Conservation (phyloP, 1,140 invertebrate genomes). For the Heterodera carotae region DNA sequence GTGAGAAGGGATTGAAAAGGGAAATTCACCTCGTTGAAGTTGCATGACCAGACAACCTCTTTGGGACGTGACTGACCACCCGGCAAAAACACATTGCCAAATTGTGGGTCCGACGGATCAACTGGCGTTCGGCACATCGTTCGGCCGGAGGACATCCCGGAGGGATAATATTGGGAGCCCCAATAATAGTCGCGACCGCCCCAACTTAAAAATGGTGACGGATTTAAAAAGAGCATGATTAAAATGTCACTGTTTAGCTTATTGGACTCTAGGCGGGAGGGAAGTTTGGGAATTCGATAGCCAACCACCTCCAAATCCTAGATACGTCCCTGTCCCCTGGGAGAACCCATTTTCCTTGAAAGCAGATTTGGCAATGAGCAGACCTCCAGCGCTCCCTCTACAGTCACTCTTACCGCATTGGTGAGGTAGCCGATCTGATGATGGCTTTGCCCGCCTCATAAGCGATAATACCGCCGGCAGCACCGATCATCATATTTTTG, state of each 20-base stretch:
- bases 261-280: too few species aligned
- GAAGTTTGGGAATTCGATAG: too few species aligned
- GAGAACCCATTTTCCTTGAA: too few species aligned
- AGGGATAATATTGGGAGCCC: slow-evolving; percentile 53
- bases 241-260: too few species aligned
- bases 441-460: slow-evolving; percentile 64
- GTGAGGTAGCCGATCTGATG: slow-evolving; percentile 52
- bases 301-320: too few species aligned
- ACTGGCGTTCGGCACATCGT: slow-evolving; percentile 63
- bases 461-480: slow-evolving; percentile 62
- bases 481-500: slow-evolving; percentile 64
- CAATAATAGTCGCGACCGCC: slow-evolving; percentile 60
- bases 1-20: slow-evolving; percentile 9
- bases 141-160: slow-evolving; percentile 25
- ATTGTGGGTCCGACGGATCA: slow-evolving; percentile 48
- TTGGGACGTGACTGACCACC: slow-evolving; percentile 52
- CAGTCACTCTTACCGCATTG: slow-evolving; percentile 56
- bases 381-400: too few species aligned
- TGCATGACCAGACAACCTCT: slow-evolving; percentile 61
- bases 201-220: slow-evolving; percentile 51
- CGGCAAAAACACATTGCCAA: slow-evolving; percentile 62
- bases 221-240: slow-evolving; percentile 6
- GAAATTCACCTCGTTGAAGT: slow-evolving; percentile 50
- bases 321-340: too few species aligned
- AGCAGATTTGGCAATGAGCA: too few species aligned